Conservation (phyloP, 2,797 vertebrate genomes). For the Ptychobarbus kaznakovi region DNA sequence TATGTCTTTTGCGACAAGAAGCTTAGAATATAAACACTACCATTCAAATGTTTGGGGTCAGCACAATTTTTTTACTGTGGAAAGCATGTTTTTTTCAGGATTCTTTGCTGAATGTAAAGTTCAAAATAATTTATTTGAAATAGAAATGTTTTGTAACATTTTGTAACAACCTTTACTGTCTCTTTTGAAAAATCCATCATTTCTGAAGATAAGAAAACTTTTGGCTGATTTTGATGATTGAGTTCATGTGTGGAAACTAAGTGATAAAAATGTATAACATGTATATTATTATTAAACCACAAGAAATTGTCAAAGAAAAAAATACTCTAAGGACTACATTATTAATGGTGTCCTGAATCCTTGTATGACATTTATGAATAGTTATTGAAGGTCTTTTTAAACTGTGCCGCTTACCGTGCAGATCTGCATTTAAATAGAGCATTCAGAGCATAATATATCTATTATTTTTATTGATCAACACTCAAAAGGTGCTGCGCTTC, state of each 20-base stretch:
- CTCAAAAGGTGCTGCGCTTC: constrained; percentile 17
- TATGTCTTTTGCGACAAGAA: not conserved
- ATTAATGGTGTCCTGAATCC: constrained; percentile 10
- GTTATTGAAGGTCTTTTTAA: constrained; percentile 51
- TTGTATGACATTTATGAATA: constrained; percentile 34
- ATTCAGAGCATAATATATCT: not conserved
- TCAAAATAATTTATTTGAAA: no score
- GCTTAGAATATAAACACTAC: not conserved
- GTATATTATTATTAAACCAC: not conserved
- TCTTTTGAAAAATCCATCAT: not conserved
- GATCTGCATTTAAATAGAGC: constrained; percentile 11
- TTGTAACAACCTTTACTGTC: not conserved
- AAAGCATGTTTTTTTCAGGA: not conserved
- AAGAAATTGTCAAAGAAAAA: not conserved
- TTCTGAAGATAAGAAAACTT: not conserved
- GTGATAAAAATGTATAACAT: not conserved
- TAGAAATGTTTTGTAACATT: not conserved
- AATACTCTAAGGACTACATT: not conserved
- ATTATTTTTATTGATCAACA: constrained; percentile 34
- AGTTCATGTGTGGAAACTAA: not conserved
- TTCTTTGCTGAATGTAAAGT: no score
- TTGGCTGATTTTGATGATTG: no score
- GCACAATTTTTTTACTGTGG: not conserved
- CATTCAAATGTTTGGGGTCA: not conserved
- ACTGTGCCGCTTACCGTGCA: constrained; percentile 39